Conservation (phyloP, 2,888 invertebrate species). For the Nemotelus nigrinus region DNA sequence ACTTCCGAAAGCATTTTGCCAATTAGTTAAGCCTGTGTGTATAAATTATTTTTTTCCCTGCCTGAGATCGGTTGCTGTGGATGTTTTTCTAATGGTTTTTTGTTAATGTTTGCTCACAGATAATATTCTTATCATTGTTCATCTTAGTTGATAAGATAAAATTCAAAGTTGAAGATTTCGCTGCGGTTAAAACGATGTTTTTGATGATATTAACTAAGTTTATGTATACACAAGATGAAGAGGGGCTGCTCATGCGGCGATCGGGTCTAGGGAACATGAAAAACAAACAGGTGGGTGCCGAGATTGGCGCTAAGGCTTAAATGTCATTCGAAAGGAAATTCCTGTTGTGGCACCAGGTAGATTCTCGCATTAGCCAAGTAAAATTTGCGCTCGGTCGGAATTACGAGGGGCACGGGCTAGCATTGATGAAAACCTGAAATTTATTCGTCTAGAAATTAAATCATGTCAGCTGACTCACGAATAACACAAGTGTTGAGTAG, state of each 20-base stretch:
- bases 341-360: background rate
- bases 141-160: conserved; percentile 7
- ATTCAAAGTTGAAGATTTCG: background rate
- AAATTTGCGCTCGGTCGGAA: no score
- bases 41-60: background rate
- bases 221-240: background rate
- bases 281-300: conserved; percentile 9
- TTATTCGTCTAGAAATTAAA: no score
- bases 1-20: background rate
- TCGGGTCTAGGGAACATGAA: background rate
- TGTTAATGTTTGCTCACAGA: background rate
- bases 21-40: background rate
- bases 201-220: no score
- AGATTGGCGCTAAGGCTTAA: no score
- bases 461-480: no score
- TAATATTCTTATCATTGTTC: background rate
- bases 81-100: background rate
- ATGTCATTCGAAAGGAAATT: background rate
- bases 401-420: no score
- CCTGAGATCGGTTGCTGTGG: background rate
- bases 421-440: no score
- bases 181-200: background rate
- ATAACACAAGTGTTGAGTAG: no score
- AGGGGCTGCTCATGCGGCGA: background rate
- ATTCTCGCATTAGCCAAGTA: no score